Evolutionary conservation across 2,797 vertebrate species (phyloP).

Genomic region (Oreochromis grahami): DNA sequence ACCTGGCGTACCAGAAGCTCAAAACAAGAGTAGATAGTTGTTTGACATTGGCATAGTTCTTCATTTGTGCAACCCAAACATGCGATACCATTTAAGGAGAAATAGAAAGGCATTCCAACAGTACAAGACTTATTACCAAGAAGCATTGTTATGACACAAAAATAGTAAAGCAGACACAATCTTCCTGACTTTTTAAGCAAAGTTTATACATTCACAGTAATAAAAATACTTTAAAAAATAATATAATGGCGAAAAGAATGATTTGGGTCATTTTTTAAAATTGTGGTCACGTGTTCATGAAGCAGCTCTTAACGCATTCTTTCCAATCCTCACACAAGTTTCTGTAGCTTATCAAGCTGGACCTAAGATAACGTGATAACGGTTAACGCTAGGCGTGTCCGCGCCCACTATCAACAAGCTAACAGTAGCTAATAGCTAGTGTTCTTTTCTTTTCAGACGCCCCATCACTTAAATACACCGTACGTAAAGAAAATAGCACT

Average conservation of each 20-base stretch:
- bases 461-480: background rate
- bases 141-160: background rate
- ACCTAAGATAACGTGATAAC: slow-evolving; percentile 13
- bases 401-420: slow-evolving; percentile 43
- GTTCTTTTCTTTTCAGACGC: background rate
- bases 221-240: rapidly evolving
- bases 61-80: background rate
- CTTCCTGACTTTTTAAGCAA: background rate
- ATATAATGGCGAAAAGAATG: background rate
- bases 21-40: background rate
- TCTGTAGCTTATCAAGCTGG: background rate
- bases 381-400: slow-evolving; percentile 57
- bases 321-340: background rate
- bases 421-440: slow-evolving; percentile 24
- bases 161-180: background rate
- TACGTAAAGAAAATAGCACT: rapidly evolving
- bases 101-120: background rate
- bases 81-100: background rate
- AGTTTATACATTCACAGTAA: background rate
- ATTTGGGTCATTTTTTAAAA: rapidly evolving
- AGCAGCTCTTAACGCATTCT: background rate
- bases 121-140: background rate
- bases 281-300: background rate
- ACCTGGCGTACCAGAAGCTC: background rate
- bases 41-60: background rate